Conservation (phyloP, 1,140 invertebrate genomes). For the Pogonomyrmex californicus region DNA sequence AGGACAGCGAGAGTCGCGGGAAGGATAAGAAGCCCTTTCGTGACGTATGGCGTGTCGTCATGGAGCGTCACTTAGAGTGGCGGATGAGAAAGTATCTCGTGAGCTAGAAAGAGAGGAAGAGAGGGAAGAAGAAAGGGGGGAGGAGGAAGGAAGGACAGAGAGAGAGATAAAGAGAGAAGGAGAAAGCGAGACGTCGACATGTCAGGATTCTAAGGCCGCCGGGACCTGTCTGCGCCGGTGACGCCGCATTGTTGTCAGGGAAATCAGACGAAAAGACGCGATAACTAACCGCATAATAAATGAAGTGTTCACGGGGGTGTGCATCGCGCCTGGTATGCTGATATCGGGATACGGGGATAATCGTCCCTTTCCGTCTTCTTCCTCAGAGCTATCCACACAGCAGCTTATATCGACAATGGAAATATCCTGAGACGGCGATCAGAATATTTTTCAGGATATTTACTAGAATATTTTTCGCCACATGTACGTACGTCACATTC, state of each 20-base stretch:
- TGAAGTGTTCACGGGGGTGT: slow-evolving; percentile 85
- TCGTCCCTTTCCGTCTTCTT: slow-evolving; percentile 81
- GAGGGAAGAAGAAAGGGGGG: background rate
- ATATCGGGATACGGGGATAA: slow-evolving; percentile 77
- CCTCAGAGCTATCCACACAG: slow-evolving; percentile 40
- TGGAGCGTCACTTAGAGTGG: slow-evolving; percentile 80
- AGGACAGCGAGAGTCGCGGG: slow-evolving; percentile 31
- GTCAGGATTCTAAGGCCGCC: slow-evolving; percentile 73
- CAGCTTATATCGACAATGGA: slow-evolving; percentile 52
- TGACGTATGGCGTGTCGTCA: slow-evolving; percentile 84
- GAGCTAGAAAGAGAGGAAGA: slow-evolving; percentile 60
- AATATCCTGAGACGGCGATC: slow-evolving; percentile 37
- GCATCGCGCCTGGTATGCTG: slow-evolving; percentile 75
- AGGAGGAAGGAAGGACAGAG: background rate
- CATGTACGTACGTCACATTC: background rate
- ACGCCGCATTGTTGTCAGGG: slow-evolving; percentile 86
- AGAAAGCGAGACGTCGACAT: slow-evolving; percentile 55
- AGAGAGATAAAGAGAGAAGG: slow-evolving; percentile 26
- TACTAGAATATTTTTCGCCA: slow-evolving; percentile 24
- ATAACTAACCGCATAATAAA: slow-evolving; percentile 88
- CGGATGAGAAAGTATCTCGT: slow-evolving; percentile 79
- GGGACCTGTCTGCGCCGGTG: slow-evolving; percentile 80
- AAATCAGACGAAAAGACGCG: slow-evolving; percentile 87
- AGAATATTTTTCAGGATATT: slow-evolving; percentile 42
- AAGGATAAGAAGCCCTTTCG: slow-evolving; percentile 59